These are phyloP conservation scores for Choloepus hoffmanni DNA, from an alignment of 2,113 vertebrate genomes.

Conservation along the genomic window DNA sequence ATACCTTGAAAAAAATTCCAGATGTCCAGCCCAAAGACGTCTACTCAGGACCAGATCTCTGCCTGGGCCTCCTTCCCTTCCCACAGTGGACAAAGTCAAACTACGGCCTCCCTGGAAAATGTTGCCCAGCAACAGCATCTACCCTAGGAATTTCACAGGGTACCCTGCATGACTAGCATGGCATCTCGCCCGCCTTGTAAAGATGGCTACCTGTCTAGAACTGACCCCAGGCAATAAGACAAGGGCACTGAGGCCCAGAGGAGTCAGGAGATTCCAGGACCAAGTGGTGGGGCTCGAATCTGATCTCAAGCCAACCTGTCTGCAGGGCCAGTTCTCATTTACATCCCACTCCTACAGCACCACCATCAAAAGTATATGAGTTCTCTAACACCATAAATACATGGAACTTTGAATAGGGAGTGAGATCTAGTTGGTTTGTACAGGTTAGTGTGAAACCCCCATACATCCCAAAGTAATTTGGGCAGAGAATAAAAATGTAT, in stretches of 20 bases:
- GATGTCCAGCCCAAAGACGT: background rate
- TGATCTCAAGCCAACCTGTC: no score
- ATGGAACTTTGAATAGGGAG: no score
- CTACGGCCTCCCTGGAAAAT: background rate
- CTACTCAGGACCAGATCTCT: background rate
- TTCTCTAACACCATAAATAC: no score
- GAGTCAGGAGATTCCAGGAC: rapidly evolving
- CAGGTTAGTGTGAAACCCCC: no score
- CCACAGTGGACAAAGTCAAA: background rate
- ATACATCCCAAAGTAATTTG: no score
- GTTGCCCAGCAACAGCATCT: background rate
- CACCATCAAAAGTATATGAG: background rate
- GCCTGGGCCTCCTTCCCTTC: background rate
- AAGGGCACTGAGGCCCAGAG: no score
- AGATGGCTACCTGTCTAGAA: background rate
- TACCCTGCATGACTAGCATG: background rate
- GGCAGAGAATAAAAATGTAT: no score
- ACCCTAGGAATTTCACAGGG: background rate
- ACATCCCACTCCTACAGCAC: background rate
- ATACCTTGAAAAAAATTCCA: background rate
- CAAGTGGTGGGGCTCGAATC: rapidly evolving
- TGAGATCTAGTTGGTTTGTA: no score
- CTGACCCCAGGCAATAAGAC: background rate
- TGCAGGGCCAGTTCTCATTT: background rate
- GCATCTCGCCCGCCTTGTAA: background rate